Percentiles rank a stretch among this genome's conserved stretches.
Conservation (phyloP, 2,797 vertebrate species). For the Australoheros facetus region DNA sequence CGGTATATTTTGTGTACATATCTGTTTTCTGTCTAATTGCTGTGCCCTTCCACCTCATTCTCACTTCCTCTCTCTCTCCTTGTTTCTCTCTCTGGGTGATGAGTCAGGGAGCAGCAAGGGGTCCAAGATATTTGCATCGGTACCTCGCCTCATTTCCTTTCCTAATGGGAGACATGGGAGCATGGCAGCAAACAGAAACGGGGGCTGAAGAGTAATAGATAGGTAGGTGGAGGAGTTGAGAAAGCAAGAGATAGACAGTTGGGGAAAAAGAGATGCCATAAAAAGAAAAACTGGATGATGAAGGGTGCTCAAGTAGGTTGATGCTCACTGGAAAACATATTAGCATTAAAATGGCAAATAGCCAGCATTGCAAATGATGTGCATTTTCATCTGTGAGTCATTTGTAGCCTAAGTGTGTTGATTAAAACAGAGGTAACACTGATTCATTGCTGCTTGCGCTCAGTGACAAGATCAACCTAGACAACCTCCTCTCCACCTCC, state of each 20-base stretch:
- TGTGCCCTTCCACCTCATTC: conserved; percentile 10
- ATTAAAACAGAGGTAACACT: conserved; percentile 49
- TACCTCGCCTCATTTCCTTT: conserved; percentile 70
- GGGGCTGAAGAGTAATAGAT: conserved; percentile 14
- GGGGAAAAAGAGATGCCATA: conserved; percentile 25
- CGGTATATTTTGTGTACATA: conserved; percentile 1
- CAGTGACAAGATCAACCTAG: conserved; percentile 41
- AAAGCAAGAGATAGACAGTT: conserved; percentile 31
- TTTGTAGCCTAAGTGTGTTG: conserved; percentile 51
- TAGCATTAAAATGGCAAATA: conserved; percentile 62
- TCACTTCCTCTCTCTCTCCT: conserved; percentile 18
- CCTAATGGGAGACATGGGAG: conserved; percentile 63
- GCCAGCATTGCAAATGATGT: conserved; percentile 53
- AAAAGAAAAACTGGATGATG: conserved; percentile 36
- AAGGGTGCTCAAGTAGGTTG: conserved; percentile 39
- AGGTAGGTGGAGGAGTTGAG: conserved; percentile 23
- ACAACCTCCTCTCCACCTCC: conserved; percentile 40
- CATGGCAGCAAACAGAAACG: conserved; percentile 39
- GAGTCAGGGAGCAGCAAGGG: conserved; percentile 64
- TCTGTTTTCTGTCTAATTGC: conserved; percentile 39
- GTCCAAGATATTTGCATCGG: conserved; percentile 61
- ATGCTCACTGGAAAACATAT: conserved; percentile 48
- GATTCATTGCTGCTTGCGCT: conserved; percentile 44
- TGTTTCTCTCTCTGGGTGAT: conserved; percentile 49
- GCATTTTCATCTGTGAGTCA: conserved; percentile 57